Percentiles rank a stretch among this genome's conserved stretches.
phyloP scores from a whole-genome alignment of 2,797 vertebrate genomes.

The Malurus leucopterus region DNA sequence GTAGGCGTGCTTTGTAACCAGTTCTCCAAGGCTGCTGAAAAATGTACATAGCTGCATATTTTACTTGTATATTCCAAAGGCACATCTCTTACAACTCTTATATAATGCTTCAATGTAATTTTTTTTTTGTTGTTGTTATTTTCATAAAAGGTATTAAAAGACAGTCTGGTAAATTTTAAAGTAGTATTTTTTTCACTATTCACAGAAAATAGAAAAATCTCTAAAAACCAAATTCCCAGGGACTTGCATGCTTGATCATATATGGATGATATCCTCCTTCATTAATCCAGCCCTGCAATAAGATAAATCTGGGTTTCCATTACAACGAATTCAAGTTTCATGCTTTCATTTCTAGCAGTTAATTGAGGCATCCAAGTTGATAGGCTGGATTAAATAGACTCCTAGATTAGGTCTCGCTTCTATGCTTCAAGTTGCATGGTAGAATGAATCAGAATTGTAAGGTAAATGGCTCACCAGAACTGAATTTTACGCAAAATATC shows the following conservation, averaged over 20 bases:
- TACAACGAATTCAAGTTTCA: slow-evolving; percentile 4
- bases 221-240: not conserved
- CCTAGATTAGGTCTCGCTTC: slow-evolving; percentile 10
- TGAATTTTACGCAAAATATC: not conserved
- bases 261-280: not conserved
- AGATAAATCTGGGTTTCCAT: slow-evolving; percentile 7
- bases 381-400: slow-evolving; percentile 35
- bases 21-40: not conserved
- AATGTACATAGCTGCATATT: not conserved
- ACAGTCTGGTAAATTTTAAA: not conserved
- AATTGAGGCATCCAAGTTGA: slow-evolving; percentile 23
- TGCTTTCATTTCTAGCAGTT: slow-evolving; percentile 31
- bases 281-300: not conserved
- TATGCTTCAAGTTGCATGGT: slow-evolving; percentile 2
- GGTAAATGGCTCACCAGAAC: not conserved
- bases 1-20: not conserved
- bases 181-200: not conserved
- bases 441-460: slow-evolving; percentile 31
- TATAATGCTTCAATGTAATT: not conserved
- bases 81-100: not conserved
- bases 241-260: not conserved
- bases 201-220: not conserved
- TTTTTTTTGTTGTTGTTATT: not conserved
- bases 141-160: not conserved
- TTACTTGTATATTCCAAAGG: not conserved